Evolutionary conservation across 2,113 vertebrate genomes (phyloP).

Genomic region (Sylvicapra grimmia): DNA sequence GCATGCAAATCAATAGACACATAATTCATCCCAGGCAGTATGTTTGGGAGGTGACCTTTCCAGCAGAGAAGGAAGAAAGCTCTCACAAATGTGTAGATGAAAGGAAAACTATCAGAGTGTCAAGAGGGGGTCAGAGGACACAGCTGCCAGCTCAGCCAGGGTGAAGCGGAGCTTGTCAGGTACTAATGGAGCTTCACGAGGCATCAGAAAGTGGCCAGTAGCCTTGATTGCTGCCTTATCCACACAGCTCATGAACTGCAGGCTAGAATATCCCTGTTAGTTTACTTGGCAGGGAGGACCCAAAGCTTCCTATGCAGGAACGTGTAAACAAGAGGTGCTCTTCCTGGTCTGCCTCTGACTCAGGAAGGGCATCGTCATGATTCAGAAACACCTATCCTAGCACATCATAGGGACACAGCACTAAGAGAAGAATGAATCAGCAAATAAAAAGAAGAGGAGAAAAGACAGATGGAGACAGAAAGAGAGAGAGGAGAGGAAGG

Average conservation of each 20-base stretch:
- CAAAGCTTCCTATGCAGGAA: neutral
- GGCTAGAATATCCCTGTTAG: slow-evolving; percentile 27
- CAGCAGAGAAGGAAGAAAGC: neutral
- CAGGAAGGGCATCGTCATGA: neutral
- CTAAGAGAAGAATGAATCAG: neutral
- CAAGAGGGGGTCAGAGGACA: neutral
- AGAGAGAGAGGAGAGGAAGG: neutral
- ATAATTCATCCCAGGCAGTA: fast-evolving
- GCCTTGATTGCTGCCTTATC: neutral
- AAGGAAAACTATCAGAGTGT: neutral
- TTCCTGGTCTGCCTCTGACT: neutral
- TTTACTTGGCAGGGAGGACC: neutral
- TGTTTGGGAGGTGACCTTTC: slow-evolving; percentile 3
- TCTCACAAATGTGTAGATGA: neutral
- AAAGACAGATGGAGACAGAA: neutral
- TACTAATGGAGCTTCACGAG: slow-evolving; percentile 29
- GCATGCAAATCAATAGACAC: neutral
- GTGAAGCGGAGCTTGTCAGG: neutral
- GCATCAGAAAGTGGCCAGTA: slow-evolving; percentile 1
- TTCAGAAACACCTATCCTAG: neutral
- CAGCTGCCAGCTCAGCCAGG: neutral
- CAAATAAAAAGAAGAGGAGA: neutral
- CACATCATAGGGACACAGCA: neutral
- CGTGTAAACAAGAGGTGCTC: neutral
- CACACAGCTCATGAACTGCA: neutral